Base-by-base conservation (phyloP, 92 coral and sea anemone genomes). In the Paramuricea clavata region DNA sequence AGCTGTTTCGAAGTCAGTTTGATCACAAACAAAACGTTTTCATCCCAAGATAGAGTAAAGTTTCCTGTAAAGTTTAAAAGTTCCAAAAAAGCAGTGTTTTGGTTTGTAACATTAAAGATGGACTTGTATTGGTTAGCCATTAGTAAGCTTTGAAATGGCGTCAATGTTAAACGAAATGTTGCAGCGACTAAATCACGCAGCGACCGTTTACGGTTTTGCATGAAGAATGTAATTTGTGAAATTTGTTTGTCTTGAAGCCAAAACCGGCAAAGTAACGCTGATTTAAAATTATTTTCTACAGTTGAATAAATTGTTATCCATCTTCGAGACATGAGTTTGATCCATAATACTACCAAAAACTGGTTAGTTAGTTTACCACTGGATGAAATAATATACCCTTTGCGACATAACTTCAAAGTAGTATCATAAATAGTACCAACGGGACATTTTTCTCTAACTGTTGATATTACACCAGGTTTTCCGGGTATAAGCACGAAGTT, bases 121-220 rank as follows among this genome's bases (percentile, higher is more conserved):
- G 28, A 2, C 17, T 36, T 39, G 3, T 70, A 19, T 70, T 34
- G 76, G 4, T 70, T 39, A 10, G 21, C 27, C 76, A 23, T 70
- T 70, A 34, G 0, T 19, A 43, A 34, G 49, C 26, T 70, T 36
- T 43, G 49, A 70, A 30, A 5, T 6, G 44, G 28, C 49, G 43
- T 21, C 21, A 70, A 35, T 13, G 76, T 70, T 11, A 70, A 39
- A 4, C 10, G 49, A 70, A 70, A 70, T 30, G 76, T 70, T 21
- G 76, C 76, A 34, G 30, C 13, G 27, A 34, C 21, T 7, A 10
- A 15, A 28, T 30, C 4, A 2, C 32, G 13, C 2, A 25, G 1
- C 4, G 6, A 2, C n/a, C n/a, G n/a, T 16, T 13, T 2, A 16
- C 2, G 11, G 3, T 8, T 0, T 33, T 34, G 49, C 43, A 11